phyloP scores from a whole-genome alignment of 1,140 invertebrate genomes.

The Drosophila lacertosa region DNA sequence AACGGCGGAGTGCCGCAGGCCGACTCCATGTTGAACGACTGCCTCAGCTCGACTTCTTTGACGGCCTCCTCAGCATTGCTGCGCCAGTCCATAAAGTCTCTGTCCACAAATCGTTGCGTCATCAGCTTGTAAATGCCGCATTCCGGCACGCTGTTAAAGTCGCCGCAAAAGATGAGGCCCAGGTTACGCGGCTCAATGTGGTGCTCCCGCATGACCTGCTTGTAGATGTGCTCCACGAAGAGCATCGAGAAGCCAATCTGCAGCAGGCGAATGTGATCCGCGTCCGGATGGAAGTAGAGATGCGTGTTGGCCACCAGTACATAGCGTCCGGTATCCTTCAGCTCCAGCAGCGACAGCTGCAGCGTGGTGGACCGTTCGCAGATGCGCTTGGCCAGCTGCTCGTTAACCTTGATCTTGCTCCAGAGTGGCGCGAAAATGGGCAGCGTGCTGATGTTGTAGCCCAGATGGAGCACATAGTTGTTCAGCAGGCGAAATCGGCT shows the following conservation, averaged over 20 bases:
- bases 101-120: slow-evolving; percentile 87
- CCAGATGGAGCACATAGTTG: slow-evolving; percentile 85
- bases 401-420: slow-evolving; percentile 86
- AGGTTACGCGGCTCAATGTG: slow-evolving; percentile 85
- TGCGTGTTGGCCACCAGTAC: slow-evolving; percentile 94
- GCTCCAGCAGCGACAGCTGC: slow-evolving; percentile 83
- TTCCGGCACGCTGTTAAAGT: slow-evolving; percentile 94
- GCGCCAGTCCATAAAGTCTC: slow-evolving; percentile 89
- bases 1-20: slow-evolving; percentile 91
- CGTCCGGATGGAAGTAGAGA: slow-evolving; percentile 95
- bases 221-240: slow-evolving; percentile 86
- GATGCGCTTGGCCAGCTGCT: slow-evolving; percentile 86
- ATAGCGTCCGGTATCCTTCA: slow-evolving; percentile 86
- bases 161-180: slow-evolving; percentile 89
- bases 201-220: slow-evolving; percentile 85
- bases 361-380: slow-evolving; percentile 87
- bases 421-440: slow-evolving; percentile 86
- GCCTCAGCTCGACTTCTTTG: slow-evolving; percentile 86
- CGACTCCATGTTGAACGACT: slow-evolving; percentile 88
- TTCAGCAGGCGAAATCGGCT: slow-evolving; percentile 86
- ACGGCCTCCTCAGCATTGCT: slow-evolving; percentile 89
- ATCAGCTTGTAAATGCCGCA: slow-evolving; percentile 91
- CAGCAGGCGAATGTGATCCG: slow-evolving; percentile 93
- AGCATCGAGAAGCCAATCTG: slow-evolving; percentile 88
- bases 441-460: slow-evolving; percentile 86